phyloP scores from a whole-genome alignment of 2,797 vertebrate species.

The Thripadectes ignobilis region DNA sequence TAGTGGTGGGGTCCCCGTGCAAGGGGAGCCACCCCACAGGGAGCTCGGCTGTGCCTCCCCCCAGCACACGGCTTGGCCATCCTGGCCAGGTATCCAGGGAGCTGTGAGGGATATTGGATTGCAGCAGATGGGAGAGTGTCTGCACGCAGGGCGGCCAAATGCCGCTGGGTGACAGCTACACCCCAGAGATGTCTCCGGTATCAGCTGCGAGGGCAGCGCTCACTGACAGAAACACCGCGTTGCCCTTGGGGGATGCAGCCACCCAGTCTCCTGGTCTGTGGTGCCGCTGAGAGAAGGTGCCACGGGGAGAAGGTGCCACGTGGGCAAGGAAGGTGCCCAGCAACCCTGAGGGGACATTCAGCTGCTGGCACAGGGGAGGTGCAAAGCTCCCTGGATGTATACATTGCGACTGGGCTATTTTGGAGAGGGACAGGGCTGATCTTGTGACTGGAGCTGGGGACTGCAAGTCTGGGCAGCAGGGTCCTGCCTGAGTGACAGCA shows the following conservation, averaged over 20 bases:
- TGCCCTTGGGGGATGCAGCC: background rate
- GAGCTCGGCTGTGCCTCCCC: fast-evolving
- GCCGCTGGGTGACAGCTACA: background rate
- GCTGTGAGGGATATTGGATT: background rate
- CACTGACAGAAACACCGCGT: background rate
- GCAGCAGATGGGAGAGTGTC: background rate
- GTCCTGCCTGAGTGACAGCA: conserved; percentile 43
- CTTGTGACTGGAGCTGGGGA: conserved; percentile 59
- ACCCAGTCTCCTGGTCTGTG: fast-evolving
- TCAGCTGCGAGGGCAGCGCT: background rate
- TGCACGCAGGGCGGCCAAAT: background rate
- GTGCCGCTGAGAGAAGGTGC: background rate
- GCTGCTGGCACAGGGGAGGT: conserved; percentile 14
- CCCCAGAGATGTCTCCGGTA: background rate
- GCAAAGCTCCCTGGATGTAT: conserved; percentile 13
- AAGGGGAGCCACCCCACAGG: background rate
- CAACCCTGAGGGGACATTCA: background rate
- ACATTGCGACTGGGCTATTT: conserved; percentile 26
- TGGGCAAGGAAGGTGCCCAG: background rate
- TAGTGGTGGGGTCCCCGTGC: fast-evolving
- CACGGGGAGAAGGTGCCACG: background rate
- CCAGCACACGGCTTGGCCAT: background rate
- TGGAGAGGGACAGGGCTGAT: conserved; percentile 1
- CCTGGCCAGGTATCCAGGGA: background rate
- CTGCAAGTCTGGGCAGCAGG: conserved; percentile 38